A percentile compares a stretch with the other conserved stretches of the same genome.
These are phyloP conservation scores for Panthera tigris DNA, from an alignment of 2,113 vertebrate species.

Conservation along the genomic window DNA sequence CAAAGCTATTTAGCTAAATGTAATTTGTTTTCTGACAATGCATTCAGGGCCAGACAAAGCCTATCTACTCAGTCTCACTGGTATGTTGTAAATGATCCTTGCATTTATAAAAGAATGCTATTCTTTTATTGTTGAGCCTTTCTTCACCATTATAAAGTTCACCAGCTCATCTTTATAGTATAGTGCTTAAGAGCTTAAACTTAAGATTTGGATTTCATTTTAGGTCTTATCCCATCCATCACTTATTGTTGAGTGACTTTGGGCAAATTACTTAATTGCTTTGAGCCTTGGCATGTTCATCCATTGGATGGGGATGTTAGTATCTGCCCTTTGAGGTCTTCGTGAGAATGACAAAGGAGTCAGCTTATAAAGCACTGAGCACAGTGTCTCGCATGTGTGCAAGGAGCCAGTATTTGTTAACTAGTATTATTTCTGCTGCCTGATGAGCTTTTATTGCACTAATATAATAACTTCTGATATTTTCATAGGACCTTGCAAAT, in stretches of 20 bases:
- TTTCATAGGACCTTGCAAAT: constrained; percentile 16
- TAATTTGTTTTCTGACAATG: constrained; percentile 49
- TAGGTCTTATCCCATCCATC: neutral
- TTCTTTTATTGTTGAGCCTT: neutral
- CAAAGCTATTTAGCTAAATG: neutral
- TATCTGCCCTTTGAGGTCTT: neutral
- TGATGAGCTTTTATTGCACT: neutral
- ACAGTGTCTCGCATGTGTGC: neutral
- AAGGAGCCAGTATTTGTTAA: neutral
- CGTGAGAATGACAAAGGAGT: neutral
- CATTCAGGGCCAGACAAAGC: neutral
- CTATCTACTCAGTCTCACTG: neutral
- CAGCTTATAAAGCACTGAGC: neutral
- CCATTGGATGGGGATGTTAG: neutral
- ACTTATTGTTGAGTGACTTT: neutral
- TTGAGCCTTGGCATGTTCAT: neutral
- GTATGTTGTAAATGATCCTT: neutral
- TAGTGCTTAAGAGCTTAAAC: neutral
- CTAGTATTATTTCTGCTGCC: neutral
- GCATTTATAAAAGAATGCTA: neutral
- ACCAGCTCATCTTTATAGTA: neutral
- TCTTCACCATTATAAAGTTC: neutral
- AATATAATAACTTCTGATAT: neutral
- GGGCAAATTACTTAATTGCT: neutral
- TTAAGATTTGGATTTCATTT: neutral